Conservation (phyloP, 2,113 vertebrate species). For the Anhinga anhinga region DNA sequence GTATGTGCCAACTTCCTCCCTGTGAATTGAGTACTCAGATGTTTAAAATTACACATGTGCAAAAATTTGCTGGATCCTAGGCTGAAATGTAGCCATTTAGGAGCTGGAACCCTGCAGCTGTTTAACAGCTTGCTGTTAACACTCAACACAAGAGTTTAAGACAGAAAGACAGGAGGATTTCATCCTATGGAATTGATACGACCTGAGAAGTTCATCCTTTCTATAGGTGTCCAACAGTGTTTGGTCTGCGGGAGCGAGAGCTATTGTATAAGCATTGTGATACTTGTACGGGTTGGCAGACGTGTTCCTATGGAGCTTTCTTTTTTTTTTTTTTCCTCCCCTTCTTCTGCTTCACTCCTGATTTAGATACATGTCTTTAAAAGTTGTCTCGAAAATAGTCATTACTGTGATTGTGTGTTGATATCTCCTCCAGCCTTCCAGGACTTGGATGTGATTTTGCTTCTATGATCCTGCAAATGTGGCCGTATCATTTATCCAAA, state of each 20-base stretch:
- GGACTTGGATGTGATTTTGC: not conserved
- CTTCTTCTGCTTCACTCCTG: not conserved
- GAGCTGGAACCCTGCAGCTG: conserved; percentile 12
- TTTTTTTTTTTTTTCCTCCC: not conserved
- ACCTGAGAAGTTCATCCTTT: not conserved
- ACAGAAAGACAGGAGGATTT: not conserved
- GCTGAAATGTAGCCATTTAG: not conserved
- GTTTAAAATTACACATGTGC: not conserved
- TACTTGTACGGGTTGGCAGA: not conserved
- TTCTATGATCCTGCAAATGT: not conserved
- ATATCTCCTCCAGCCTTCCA: not conserved
- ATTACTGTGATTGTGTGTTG: not conserved
- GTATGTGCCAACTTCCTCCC: not conserved
- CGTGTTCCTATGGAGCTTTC: not conserved
- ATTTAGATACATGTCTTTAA: not conserved
- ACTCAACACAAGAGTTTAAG: not conserved
- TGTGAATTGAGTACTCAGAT: not conserved
- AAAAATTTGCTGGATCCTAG: not conserved
- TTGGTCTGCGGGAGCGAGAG: not conserved
- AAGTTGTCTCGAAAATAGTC: not conserved
- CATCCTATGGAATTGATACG: not conserved
- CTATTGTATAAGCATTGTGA: not conserved
- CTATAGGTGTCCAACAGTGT: not conserved
- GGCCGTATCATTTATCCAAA: not conserved
- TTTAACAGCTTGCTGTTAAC: not conserved